Evolutionary conservation across 2,797 vertebrate species (phyloP).

Genomic region (Gorsachius magnificus): DNA sequence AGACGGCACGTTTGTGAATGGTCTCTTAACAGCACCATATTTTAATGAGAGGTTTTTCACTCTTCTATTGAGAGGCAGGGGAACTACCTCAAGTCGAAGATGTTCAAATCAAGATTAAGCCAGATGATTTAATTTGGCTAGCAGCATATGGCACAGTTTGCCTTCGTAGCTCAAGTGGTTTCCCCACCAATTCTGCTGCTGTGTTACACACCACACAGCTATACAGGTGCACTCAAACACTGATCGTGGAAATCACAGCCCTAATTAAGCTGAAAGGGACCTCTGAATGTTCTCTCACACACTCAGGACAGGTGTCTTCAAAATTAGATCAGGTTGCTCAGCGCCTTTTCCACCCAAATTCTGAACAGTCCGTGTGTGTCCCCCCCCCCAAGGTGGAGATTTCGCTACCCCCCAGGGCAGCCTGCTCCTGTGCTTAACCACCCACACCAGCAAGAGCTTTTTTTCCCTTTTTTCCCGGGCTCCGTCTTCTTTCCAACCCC

Average conservation of each 20-base stretch:
- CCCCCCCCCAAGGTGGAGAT: accelerated
- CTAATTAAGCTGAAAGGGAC: neutral
- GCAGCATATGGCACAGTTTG: neutral
- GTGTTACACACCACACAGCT: neutral
- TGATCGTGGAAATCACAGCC: neutral
- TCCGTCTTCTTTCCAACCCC: neutral
- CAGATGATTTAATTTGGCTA: neutral
- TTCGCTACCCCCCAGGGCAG: neutral
- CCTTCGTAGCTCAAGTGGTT: neutral
- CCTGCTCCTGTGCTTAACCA: neutral
- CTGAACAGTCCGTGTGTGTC: neutral
- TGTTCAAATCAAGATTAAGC: neutral
- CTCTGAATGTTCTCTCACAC: neutral
- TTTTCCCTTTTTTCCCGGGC: neutral
- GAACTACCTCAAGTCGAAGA: neutral
- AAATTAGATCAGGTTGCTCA: neutral
- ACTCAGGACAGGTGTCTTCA: neutral
- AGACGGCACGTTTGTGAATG: accelerated
- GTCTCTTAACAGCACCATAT: neutral
- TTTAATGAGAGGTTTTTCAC: neutral
- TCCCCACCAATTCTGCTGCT: neutral
- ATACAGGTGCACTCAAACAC: neutral
- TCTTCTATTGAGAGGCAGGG: neutral
- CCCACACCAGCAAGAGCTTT: neutral
- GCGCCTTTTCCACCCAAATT: neutral